Evolutionary conservation across 2,113 vertebrate species (phyloP), one percentile per base, ranked within the genome.

Genomic region (Platycercus adscitus): DNA sequence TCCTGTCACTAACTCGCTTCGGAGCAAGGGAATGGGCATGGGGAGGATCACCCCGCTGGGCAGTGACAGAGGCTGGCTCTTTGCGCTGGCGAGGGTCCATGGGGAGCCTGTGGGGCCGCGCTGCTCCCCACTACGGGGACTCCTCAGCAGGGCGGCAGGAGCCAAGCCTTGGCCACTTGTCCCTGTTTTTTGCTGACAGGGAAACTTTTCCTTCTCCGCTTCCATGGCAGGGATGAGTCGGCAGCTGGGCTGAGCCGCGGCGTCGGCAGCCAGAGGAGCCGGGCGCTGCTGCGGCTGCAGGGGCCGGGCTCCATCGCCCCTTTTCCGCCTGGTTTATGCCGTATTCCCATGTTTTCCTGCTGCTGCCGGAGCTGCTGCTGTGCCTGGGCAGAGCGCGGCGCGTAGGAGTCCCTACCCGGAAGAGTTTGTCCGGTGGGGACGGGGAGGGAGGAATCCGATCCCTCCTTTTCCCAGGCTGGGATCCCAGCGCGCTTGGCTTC

Each of bases 391-490:
- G 91, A 66, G 87, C 2, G 2, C 31, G 8, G 84, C 47, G 65
- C 75, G 89, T 69, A 72, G 94, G 89, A 93, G 88, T 89, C 89
- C 81, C 93, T 66, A 94, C 94, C 95, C 93, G 93, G 89, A 96
- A 97, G 91, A 91, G 93, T 96, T 95, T 94, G 95, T 81, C 96
- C 86, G 4, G 66, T 52, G 21, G 80, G 92, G 92, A 43, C 56
- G 53, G 91, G 94, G 61, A 94, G 91, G 91, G 94, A 89, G 91
- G 95, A 94, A 97, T 97, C 90, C 47, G 94, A 96, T 96, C 92
- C 96, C 87, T 95, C 95, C 94, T 96, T 95, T 93, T 94, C 95
- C 95, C 89, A 94, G 88, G 26, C 88, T 86, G 95, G 83, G 93
- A 94, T 91, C 78, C 77, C 89, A 23, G 55, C 19, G 9, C 65